Evolutionary conservation across 2,888 invertebrate species (phyloP), one percentile per base, ranked within the genome.

Genomic region (Cryptocephalus moraei): DNA sequence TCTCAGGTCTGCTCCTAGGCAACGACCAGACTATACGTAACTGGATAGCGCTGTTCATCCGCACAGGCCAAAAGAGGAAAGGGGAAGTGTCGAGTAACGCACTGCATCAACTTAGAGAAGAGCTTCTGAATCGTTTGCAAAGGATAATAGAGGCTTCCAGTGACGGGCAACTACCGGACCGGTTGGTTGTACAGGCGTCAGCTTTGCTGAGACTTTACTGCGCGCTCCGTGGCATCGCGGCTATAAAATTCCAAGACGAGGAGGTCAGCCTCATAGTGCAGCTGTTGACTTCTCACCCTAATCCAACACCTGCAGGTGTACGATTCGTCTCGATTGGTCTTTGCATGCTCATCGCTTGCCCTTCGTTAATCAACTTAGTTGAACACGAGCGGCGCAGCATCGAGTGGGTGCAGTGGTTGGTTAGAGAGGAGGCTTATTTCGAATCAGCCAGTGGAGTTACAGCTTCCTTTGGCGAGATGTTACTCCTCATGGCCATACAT

Each of bases 301-400:
- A 86, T 13, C 86, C 91, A 1, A 89, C 89, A n/a, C 85, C 89
- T 22, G 89, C 92, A 32, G 95, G 95, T 9, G 91, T 92, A 8
- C 75, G 93, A 63, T 94, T 95, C 69, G 91, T 94, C 0, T 91
- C 93, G 1, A 76, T 95, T 34, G 91, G 91, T 13, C 77, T 96
- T 1, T 94, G 94, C 64, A 92, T 94, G 87, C 78, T 96, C 1
- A 86, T 96, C 40, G 92, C 94, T 0, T 94, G 93, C 66, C 93
- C 95, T 1, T 89, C 91, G 2, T 72, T 96, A 13, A 54, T 69
- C 68, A 79, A 80, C 54, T 79, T 80, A 42, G 72, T 79, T 38
- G 85, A 86, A 51, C 83, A 91, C 61, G 96, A 96, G 70, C 83
- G 85, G 52, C 82, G 82, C 61, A 86, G 89, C 11, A 84, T 93